Evolutionary conservation across 64 coral and sea anemone genomes (phyloP), one percentile per base, ranked within the genome.

Genomic region (Montipora foliosa): DNA sequence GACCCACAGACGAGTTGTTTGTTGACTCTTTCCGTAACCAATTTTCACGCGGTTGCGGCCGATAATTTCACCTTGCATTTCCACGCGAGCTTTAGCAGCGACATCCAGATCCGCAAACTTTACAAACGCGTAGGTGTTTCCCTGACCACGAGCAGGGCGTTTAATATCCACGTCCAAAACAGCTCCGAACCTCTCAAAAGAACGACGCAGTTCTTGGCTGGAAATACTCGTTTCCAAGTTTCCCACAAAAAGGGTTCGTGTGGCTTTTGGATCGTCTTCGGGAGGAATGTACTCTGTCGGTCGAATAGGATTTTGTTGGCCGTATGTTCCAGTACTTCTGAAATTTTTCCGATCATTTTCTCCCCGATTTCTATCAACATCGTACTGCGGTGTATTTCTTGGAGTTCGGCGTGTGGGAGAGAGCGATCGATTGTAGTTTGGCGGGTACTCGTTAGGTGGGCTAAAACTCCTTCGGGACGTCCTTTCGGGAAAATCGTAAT

Each of bases 91-190:
- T 92, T 96, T 99, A 5, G 98, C 95, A 22, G 98, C 98, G 44
- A 99, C 98, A 82, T 99, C 98, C 77, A 99, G 98, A 89, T 99
- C 95, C 68, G 95, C 93, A 92, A 99, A 99, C 89, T 99, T 99
- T 64, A 99, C 98, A 79, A 99, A 99, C 14, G 98, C 98, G 71
- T 99, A 99, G 5, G 98, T 99, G 87, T 96, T 99, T 21, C 95
- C 98, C 96, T 99, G 98, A 49, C 95, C 95, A 77, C 98, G 95
- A 81, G 95, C 92, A 17, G 98, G 98, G 44, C 98, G 90, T 78
- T 99, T 99, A 87, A 99, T 99, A 78, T 99, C 98, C 49, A 99
- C 98, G 79, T 99, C 98, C 84, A 95, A 89, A 78, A 99, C 95
- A n/a, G 67, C 95, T 67, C 98, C 98, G 91, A 99, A 99, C 83